Evolutionary conservation across 2,113 vertebrate genomes (phyloP), one percentile per base, ranked within the genome.

Genomic region (Hypomesus transpacificus): DNA sequence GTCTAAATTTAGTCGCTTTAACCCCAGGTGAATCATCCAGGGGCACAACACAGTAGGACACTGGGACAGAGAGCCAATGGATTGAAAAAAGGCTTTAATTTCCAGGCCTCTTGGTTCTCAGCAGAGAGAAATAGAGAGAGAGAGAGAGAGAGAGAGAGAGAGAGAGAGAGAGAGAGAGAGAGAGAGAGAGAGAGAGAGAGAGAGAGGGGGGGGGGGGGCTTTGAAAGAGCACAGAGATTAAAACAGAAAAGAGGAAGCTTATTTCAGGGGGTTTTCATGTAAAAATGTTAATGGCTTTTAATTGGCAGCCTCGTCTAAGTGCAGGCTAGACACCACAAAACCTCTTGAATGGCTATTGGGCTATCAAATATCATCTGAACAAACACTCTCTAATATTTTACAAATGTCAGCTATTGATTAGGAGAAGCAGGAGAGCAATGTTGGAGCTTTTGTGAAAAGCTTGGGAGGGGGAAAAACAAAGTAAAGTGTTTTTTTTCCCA

Each of bases 11-110:
- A 91, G 87, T 80, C 2, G 74, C 81, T 80, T 80, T 84, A 90
- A 90, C 89, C 90, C 82, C 90, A 91, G 89, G 89, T 91, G 88
- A 90, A 90, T 84, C 83, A 89, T 86, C 84, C 54, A 76, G 89
- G 86, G 87, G 85, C 77, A 84, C 78, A 85, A 83, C 89, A 87
- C 88, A 89, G 82, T 86, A 86, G 86, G 84, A 85, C 70, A 86
- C 85, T 69, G 46, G 39, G 39, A 46, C 39, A 46, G 39, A 82
- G 84, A 84, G 85, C 75, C 52, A 34, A 74, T 80, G 75, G 77
- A 80, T 71, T 70, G 81, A 80, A 89, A 82, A 70, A 82, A 79
- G 71, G 66, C 79, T 84, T 86, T 76, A 3, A 74, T 76, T 87
- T 75, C 64, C 76, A 81, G 72, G 62, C 63, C 75, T 76, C 18